Evolutionary conservation across 2,113 vertebrate species (phyloP), one percentile per base, ranked within the genome.

Genomic region (Lophius piscatorius): DNA sequence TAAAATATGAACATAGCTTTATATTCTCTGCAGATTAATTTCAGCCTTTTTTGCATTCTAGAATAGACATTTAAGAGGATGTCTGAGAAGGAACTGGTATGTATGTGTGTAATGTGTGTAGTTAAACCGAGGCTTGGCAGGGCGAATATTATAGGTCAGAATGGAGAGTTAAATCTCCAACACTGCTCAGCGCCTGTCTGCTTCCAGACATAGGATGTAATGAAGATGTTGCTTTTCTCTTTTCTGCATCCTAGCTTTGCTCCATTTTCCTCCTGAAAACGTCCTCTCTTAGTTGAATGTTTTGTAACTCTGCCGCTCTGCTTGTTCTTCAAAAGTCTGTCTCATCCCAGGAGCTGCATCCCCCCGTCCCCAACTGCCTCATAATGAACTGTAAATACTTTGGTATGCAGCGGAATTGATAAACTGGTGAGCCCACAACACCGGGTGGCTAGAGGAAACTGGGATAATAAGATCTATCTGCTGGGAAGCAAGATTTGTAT

Each of bases 381-480:
- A 80, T 85, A 88, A 84, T 82, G 78, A 80, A 81, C 68, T 70
- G 84, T 88, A 83, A 86, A 86, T 82, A 83, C 61, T 73, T 63
- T 63, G 44, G 71, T 57, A 48, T 57, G 78, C 71, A 45, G 76
- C 22, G n/a, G 35, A 67, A 81, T 81, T 81, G 81, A 83, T 76
- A 82, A 82, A 85, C 69, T 86, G 64, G 44, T 26, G 51, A 67
- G 63, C 31, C 4, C 35, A 18, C 50, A 62, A 52, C 50, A 52
- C 45, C 22, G 42, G 44, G 51, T 67, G 44, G 35, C 26, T 18
- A 9, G 67, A 75, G 64, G 60, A 70, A 80, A 63, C 50, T 61
- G 55, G 68, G 59, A 82, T 78, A 80, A 81, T 63, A 64, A 81
- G 63, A 83, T 66, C 51, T 29, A 59, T 69, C 61, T 50, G 21